Base-by-base conservation (phyloP, 2,888 invertebrate genomes). In the Eupithecia tripunctaria region DNA sequence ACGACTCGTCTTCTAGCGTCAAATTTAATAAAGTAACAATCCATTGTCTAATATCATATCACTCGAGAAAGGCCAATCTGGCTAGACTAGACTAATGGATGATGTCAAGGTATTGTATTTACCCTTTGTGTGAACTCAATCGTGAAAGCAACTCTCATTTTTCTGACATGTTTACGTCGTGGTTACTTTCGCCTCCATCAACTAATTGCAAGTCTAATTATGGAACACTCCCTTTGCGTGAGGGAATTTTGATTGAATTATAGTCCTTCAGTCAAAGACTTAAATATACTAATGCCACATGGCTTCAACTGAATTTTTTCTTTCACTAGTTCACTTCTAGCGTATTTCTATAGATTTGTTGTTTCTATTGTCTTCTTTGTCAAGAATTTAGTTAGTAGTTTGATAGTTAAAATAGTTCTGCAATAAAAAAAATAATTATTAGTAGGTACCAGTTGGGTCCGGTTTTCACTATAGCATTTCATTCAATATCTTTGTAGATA, bases 221-320 rank as follows among this genome's bases (percentile, higher is more conserved):
- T 73, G 82, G 78, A 71, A 78, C 86, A 85, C 89, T 83, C 89
- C 89, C 86, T 81, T 88, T 82, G 87, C 88, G 89, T 86, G 89
- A 80, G 78, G 76, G 75, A 82, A 84, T 82, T 78, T 80, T 79
- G 82, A 82, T 85, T 86, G 82, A 69, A 71, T 77, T 71, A n/a
- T n/a, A 72, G 68, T 67, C 71, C 64, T 76, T 77, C 67, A 71
- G 69, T 63, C 36, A 32, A 10, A 62, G 6, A 10, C 32, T 63
- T 64, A 64, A 25, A 36, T 38, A 32, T 10, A 64, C 29, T 32
- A 18, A 29, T 14, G 38, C 38, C 25, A 10, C n/a, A n/a, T n/a
- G 29, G 59, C 27, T 18, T 7, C 60, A n/a, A 18, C n/a, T 8
- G 10, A 32, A 8, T 62, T 27, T 60, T 47, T 47, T n/a, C n/a